Evolutionary conservation across 1,140 invertebrate species (phyloP).

Genomic region (Coenobita brevimanus): DNA sequence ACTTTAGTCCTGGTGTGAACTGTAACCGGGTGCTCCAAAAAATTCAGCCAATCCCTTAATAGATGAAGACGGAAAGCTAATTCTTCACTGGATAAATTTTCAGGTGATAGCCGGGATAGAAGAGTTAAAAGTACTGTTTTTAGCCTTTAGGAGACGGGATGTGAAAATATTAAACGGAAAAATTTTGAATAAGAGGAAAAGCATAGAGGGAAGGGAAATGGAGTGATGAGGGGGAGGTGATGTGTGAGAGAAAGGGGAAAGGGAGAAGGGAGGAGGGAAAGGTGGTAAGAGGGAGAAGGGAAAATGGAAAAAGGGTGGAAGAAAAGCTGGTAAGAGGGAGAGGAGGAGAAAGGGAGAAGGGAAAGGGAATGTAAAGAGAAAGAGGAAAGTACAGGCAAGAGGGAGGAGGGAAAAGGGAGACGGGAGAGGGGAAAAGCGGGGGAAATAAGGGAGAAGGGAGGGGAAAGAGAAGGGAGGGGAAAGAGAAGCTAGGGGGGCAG

Average conservation of each 20-base stretch:
- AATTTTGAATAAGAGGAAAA: neutral
- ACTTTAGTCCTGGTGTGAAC: too few relatives aligned
- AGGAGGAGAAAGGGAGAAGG: neutral
- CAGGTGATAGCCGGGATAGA: too few relatives aligned
- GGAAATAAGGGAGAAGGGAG: constrained; percentile 6
- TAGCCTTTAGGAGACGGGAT: neutral
- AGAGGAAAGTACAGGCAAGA: neutral
- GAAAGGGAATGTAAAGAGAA: neutral
- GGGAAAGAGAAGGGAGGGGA: neutral
- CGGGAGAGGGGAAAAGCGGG: neutral
- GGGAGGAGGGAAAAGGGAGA: neutral
- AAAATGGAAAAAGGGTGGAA: too few relatives aligned
- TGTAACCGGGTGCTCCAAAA: too few relatives aligned
- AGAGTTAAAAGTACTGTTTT: too few relatives aligned
- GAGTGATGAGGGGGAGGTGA: neutral
- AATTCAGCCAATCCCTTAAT: too few relatives aligned
- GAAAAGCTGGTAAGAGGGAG: neutral
- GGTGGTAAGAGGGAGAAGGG: neutral
- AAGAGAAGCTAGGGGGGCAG: constrained; percentile 15
- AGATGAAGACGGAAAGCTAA: too few relatives aligned
- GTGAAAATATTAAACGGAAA: neutral
- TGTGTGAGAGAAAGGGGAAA: neutral
- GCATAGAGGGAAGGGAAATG: neutral
- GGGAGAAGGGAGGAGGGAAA: neutral
- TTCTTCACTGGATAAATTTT: too few relatives aligned